Percentiles rank a stretch among this genome's conserved stretches.
These are phyloP conservation scores for Crocuta crocuta DNA, from an alignment of 2,113 vertebrate species.

Conservation along the genomic window DNA sequence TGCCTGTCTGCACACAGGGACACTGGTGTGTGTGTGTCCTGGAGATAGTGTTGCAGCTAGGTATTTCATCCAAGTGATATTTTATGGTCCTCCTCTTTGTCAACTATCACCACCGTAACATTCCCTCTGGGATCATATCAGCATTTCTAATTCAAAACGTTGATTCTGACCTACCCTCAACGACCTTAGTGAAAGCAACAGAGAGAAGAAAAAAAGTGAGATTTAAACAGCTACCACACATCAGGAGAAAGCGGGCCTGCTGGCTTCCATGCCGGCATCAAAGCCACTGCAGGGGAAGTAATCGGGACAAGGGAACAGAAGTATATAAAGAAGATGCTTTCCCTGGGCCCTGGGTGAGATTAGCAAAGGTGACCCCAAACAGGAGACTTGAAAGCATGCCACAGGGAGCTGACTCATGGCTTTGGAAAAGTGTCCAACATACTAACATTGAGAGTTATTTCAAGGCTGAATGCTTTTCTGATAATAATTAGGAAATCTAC, in stretches of 20 bases:
- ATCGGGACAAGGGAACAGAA: neutral
- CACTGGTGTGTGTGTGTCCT: slow-evolving; percentile 1
- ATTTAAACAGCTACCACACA: neutral
- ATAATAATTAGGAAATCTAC: slow-evolving; percentile 2
- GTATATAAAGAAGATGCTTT: neutral
- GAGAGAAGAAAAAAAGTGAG: neutral
- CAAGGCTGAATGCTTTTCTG: neutral
- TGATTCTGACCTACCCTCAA: slow-evolving; percentile 25
- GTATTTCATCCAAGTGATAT: slow-evolving; percentile 56
- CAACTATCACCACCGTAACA: slow-evolving; percentile 13
- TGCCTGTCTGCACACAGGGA: neutral
- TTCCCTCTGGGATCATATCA: slow-evolving; percentile 36
- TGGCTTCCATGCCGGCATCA: neutral
- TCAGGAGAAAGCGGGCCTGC: neutral
- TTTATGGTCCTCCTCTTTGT: slow-evolving; percentile 54
- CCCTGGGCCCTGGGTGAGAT: neutral
- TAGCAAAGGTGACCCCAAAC: slow-evolving; percentile 13
- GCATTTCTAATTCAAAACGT: slow-evolving; percentile 61
- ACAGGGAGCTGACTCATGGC: neutral
- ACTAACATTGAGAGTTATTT: neutral
- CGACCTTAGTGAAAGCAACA: slow-evolving; percentile 33
- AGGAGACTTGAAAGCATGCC: neutral
- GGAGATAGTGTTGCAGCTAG: slow-evolving; percentile 43
- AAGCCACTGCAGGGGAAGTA: neutral
- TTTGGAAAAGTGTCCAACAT: slow-evolving; percentile 44